These are phyloP conservation scores for Scalopus aquaticus DNA, from an alignment of 2,113 vertebrate genomes.

Conservation along the genomic window DNA sequence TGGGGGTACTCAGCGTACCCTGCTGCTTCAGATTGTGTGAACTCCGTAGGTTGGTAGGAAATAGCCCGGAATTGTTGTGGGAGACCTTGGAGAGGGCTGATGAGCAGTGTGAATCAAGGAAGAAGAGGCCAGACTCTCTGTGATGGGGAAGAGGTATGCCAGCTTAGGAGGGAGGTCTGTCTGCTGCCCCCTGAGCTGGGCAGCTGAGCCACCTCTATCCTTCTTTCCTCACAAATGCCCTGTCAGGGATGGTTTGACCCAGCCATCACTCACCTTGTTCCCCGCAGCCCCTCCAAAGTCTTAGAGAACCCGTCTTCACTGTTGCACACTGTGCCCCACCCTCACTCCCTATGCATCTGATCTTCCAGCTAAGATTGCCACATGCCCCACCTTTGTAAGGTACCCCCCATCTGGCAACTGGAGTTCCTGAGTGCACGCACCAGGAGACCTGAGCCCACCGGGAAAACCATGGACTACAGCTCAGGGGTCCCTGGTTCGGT, in stretches of 20 bases:
- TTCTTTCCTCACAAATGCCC: background rate
- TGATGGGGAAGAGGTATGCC: too few species aligned
- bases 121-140: background rate
- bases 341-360: background rate
- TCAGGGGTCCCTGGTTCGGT: too few species aligned
- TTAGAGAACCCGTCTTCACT: background rate
- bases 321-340: background rate
- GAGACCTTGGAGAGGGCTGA: background rate
- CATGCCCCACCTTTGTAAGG: background rate
- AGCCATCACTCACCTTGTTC: background rate
- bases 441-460: background rate
- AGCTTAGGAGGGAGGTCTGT: background rate
- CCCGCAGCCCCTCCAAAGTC: background rate
- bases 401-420: background rate
- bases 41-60: background rate
- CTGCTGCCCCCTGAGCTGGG: background rate
- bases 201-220: background rate
- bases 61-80: background rate
- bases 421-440: background rate
- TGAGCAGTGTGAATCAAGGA: background rate
- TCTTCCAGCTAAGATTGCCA: background rate
- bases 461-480: background rate
- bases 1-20: background rate
- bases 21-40: background rate
- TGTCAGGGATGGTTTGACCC: background rate